A percentile compares a stretch with the other conserved stretches of the same genome.
Evolutionary conservation across 2,888 invertebrate genomes (phyloP).

Genomic region (Drosophila longiperda): DNA sequence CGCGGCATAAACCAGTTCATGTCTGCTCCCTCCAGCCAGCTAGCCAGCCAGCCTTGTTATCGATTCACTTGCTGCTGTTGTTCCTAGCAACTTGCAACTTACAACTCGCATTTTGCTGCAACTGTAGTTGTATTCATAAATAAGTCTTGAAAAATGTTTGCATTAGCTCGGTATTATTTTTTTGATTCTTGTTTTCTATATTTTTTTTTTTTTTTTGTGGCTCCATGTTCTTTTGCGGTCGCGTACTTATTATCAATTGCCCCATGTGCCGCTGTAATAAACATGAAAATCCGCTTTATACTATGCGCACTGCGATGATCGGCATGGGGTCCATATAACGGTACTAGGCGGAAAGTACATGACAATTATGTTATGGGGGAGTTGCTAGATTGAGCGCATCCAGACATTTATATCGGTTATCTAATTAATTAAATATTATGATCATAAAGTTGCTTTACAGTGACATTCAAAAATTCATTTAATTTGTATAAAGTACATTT

Average conservation of each 20-base stretch:
- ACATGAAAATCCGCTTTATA: slow-evolving; percentile 73
- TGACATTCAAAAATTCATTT: neutral
- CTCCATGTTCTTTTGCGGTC: slow-evolving; percentile 49
- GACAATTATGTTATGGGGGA: slow-evolving; percentile 30
- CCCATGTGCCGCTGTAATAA: slow-evolving; percentile 59
- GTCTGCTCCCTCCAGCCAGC: slow-evolving; percentile 36
- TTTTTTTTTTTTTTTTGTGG: neutral
- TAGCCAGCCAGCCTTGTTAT: slow-evolving; percentile 57
- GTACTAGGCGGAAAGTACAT: slow-evolving; percentile 22
- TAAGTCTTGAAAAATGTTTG: slow-evolving; percentile 78
- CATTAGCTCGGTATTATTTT: slow-evolving; percentile 32
- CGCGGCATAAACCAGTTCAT: slow-evolving; percentile 69
- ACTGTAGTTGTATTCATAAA: slow-evolving; percentile 77
- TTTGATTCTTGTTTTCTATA: neutral
- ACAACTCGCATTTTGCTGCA: slow-evolving; percentile 29
- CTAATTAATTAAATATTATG: slow-evolving; percentile 1
- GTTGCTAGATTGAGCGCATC: slow-evolving; percentile 17
- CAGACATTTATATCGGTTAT: neutral
- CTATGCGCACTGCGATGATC: slow-evolving; percentile 22
- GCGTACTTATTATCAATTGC: slow-evolving; percentile 75
- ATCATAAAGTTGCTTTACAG: neutral
- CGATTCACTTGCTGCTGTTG: slow-evolving; percentile 64
- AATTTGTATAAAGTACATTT: neutral
- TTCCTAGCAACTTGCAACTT: slow-evolving; percentile 34
- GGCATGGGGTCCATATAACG: slow-evolving; percentile 49